phyloP scores from a whole-genome alignment of 1,140 invertebrate species.

The Gryllus bimaculatus region DNA sequence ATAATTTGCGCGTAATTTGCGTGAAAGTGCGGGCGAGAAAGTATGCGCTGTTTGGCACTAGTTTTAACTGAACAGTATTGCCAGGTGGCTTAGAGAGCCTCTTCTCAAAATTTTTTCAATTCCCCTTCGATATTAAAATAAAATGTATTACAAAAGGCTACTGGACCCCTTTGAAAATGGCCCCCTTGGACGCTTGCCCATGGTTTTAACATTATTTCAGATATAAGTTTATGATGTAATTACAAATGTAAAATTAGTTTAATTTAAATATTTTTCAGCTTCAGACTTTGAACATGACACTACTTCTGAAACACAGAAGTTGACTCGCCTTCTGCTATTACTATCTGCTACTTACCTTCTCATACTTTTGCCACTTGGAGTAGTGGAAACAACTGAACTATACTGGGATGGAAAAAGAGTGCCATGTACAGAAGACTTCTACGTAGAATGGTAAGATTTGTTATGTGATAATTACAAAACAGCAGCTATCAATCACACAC shows the following conservation, averaged over 20 bases:
- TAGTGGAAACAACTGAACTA: constrained; percentile 33
- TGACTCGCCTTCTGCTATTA: background rate
- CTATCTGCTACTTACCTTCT: constrained; percentile 33
- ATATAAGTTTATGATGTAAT: no score
- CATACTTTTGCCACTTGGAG: constrained; percentile 32
- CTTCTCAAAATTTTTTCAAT: no score
- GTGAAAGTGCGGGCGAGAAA: no score
- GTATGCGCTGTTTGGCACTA: no score
- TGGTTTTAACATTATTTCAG: background rate
- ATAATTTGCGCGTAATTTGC: no score
- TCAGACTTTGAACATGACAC: background rate
- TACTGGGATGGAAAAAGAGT: constrained; percentile 32
- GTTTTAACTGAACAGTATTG: no score
- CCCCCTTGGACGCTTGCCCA: background rate
- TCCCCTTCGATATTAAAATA: no score
- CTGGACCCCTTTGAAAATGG: no score
- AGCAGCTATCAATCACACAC: no score
- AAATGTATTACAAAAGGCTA: no score
- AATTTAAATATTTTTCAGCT: background rate
- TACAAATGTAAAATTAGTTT: no score
- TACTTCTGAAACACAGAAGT: background rate
- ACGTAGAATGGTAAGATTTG: constrained; percentile 29
- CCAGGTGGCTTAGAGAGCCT: no score
- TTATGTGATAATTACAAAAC: background rate
- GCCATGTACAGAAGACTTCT: constrained; percentile 27